A percentile compares a stretch with the other conserved stretches of the same genome.
phyloP scores from a whole-genome alignment of 2,888 invertebrate genomes.

The Phytoseiulus persimilis region DNA sequence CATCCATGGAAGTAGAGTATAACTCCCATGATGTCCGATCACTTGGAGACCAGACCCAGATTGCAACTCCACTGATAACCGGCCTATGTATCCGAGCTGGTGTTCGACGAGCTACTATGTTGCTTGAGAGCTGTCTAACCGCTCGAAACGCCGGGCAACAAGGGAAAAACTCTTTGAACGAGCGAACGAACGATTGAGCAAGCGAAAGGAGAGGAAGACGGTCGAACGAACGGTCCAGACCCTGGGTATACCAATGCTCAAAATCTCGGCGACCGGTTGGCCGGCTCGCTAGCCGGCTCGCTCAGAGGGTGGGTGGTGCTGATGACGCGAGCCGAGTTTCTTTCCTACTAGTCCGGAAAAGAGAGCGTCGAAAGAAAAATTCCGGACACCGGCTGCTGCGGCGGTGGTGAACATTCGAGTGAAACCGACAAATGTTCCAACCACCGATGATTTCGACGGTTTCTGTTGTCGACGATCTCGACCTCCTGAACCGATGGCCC shows the following conservation, averaged over 20 bases:
- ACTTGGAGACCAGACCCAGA: background rate
- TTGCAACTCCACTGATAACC: background rate
- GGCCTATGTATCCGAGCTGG: background rate
- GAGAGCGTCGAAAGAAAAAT: background rate
- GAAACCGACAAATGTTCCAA: background rate
- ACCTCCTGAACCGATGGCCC: too few species aligned
- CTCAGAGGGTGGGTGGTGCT: background rate
- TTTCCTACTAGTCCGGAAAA: background rate
- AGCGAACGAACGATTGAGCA: background rate
- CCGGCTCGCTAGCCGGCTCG: too few species aligned
- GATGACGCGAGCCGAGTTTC: background rate
- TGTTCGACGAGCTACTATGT: background rate
- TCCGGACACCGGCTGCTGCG: background rate
- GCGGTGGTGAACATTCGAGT: background rate
- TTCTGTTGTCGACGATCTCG: too few species aligned
- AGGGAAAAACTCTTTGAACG: background rate
- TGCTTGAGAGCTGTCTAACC: background rate
- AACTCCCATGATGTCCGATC: background rate
- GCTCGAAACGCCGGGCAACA: background rate
- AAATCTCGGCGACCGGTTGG: background rate
- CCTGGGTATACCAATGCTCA: background rate
- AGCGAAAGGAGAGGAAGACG: background rate
- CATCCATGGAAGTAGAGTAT: conserved; percentile 14
- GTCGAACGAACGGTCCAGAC: background rate
- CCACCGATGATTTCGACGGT: background rate